Percentiles rank a stretch among this genome's conserved stretches.
Evolutionary conservation across 2,888 invertebrate genomes (phyloP).

Genomic region (Nephrotoma guestfalica): DNA sequence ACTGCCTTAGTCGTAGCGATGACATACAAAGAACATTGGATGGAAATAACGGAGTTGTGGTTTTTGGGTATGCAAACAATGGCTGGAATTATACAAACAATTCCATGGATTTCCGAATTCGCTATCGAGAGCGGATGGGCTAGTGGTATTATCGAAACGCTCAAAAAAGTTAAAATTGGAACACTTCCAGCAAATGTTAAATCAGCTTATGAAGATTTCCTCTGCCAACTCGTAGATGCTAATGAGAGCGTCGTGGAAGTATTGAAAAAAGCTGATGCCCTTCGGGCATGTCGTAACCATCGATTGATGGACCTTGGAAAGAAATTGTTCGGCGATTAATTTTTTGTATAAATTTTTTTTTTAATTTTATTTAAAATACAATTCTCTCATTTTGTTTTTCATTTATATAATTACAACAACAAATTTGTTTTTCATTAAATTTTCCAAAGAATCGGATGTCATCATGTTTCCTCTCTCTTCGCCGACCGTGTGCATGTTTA

Average conservation of each 20-base stretch:
- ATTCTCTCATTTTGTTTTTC: background rate
- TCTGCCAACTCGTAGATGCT: conserved; percentile 70
- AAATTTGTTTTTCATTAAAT: background rate
- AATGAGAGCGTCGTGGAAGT: conserved; percentile 59
- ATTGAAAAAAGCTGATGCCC: conserved; percentile 66
- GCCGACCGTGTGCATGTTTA: background rate
- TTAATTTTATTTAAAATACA: background rate
- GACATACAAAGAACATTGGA: conserved; percentile 77
- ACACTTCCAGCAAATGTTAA: conserved; percentile 71
- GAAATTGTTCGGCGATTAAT: conserved; percentile 70
- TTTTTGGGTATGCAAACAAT: conserved; percentile 90
- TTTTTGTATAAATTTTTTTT: background rate
- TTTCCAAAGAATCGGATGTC: background rate
- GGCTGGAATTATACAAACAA: conserved; percentile 60
- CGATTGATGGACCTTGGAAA: conserved; percentile 81
- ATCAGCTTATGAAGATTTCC: conserved; percentile 80
- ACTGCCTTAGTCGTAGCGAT: conserved; percentile 69
- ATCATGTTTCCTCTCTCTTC: background rate
- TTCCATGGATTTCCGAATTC: conserved; percentile 84
- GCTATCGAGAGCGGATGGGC: conserved; percentile 91
- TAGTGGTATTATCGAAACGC: conserved; percentile 67
- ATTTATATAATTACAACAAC: background rate
- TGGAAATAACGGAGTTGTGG: conserved; percentile 82
- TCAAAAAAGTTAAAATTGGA: conserved; percentile 70
- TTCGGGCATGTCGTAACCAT: conserved; percentile 73